Evolutionary conservation across 2,113 vertebrate genomes (phyloP).

Genomic region (Pelvicachromis taeniatus): DNA sequence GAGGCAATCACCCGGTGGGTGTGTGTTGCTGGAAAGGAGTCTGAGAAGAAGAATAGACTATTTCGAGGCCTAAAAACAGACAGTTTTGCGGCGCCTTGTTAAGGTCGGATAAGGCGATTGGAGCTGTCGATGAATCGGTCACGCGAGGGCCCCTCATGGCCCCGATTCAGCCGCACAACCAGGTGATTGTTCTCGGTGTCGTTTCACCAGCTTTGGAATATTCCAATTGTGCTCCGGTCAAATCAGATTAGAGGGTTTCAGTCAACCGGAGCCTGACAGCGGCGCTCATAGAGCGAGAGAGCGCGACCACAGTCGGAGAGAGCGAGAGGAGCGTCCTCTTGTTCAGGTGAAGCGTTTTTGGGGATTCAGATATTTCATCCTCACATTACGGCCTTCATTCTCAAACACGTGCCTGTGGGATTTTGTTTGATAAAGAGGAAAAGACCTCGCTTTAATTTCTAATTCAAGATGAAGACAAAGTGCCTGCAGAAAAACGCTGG

Average conservation of each 20-base stretch:
- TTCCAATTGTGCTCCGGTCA: conserved; percentile 43
- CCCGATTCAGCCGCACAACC: conserved; percentile 64
- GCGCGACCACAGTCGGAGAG: background rate
- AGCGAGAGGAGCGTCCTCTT: background rate
- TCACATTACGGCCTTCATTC: background rate
- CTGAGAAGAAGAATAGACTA: conserved; percentile 35
- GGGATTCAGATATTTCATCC: background rate
- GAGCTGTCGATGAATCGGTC: conserved; percentile 34
- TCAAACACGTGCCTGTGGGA: background rate
- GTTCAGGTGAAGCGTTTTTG: background rate
- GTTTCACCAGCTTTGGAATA: conserved; percentile 31
- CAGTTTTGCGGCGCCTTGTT: background rate
- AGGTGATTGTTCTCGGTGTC: conserved; percentile 69
- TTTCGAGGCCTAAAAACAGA: conserved; percentile 3
- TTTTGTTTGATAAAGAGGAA: background rate
- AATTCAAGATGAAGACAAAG: background rate
- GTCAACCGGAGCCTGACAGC: conserved; percentile 31
- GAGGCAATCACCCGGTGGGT: conserved; percentile 47
- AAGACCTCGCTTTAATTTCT: background rate
- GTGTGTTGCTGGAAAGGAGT: conserved; percentile 33
- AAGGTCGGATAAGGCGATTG: conserved; percentile 42
- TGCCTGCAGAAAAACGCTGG: conserved; percentile 2
- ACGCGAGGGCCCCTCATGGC: conserved; percentile 48
- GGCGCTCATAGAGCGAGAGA: conserved; percentile 29
- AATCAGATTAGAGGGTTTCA: conserved; percentile 49